Evolutionary conservation across 2,888 invertebrate genomes (phyloP).

Genomic region (Sarcophaga caerulescens): DNA sequence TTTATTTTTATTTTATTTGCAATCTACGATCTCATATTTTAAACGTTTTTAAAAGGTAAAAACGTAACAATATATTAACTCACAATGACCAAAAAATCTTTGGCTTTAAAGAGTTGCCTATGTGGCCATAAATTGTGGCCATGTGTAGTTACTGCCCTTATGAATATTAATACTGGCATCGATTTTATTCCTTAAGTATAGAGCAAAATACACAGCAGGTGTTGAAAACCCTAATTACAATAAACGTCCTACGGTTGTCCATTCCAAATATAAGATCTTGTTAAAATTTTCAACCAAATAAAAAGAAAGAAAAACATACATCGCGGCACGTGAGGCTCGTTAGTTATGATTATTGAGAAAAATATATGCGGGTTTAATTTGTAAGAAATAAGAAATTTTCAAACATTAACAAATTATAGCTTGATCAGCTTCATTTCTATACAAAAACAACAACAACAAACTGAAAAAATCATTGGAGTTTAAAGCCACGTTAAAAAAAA

Average conservation of each 20-base stretch:
- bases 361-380: conserved; percentile 51
- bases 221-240: conserved; percentile 62
- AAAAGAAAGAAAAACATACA: too few relatives aligned
- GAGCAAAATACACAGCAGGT: conserved; percentile 52
- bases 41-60: too few relatives aligned
- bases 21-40: too few relatives aligned
- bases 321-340: conserved; percentile 45
- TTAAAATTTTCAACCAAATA: neutral
- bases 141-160: neutral
- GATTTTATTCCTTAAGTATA: neutral
- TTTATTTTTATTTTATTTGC: too few relatives aligned
- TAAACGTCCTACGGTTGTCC: conserved; percentile 41
- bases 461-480: neutral
- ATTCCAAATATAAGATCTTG: neutral
- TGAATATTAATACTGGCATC: conserved; percentile 44
- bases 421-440: conserved; percentile 38
- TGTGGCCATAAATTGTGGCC: too few relatives aligned
- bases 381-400: neutral
- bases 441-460: neutral
- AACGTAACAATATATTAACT: too few relatives aligned
- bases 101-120: too few relatives aligned
- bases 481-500: too few relatives aligned
- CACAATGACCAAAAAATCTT: too few relatives aligned
- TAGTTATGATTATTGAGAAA: conserved; percentile 25
- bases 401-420: conserved; percentile 43